Conservation (phyloP, 2,888 invertebrate species). For the Dryobotodes eremita region DNA sequence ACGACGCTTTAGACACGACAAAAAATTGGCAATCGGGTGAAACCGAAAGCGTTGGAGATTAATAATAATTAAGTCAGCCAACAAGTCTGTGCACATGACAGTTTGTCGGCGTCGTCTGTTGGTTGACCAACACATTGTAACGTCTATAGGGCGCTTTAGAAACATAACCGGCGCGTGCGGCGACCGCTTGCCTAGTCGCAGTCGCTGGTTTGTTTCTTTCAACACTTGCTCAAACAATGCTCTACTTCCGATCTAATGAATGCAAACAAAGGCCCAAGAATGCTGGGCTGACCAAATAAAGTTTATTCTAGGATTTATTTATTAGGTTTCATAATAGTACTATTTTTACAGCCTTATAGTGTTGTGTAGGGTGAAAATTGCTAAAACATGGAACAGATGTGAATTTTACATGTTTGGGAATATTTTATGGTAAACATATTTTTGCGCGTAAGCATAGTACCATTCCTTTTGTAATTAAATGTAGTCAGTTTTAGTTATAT, state of each 20-base stretch:
- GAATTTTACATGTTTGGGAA: constrained; percentile 17
- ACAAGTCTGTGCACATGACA: not conserved
- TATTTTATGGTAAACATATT: constrained; percentile 11
- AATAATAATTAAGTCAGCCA: not conserved
- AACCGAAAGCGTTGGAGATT: too few relatives aligned
- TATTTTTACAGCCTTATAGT: constrained; percentile 43
- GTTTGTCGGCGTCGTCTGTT: not conserved
- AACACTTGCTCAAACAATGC: constrained; percentile 86
- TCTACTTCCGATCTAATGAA: constrained; percentile 78
- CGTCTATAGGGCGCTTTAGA: constrained; percentile 18
- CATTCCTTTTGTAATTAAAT: constrained; percentile 10
- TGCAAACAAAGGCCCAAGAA: constrained; percentile 74
- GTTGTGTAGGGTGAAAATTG: constrained; percentile 19
- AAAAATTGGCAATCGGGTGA: not conserved
- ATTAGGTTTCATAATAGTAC: constrained; percentile 47
- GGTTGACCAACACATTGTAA: constrained; percentile 3
- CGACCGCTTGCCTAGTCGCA: constrained; percentile 59
- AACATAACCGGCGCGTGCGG: constrained; percentile 58
- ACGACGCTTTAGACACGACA: not conserved
- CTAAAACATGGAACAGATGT: constrained; percentile 36
- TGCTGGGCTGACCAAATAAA: constrained; percentile 66
- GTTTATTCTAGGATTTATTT: constrained; percentile 57
- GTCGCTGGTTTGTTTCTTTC: constrained; percentile 79
- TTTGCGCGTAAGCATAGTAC: not conserved
- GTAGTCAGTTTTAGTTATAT: not conserved